Base-by-base conservation (phyloP, 2,888 invertebrate genomes). In the Ophion costatus region DNA sequence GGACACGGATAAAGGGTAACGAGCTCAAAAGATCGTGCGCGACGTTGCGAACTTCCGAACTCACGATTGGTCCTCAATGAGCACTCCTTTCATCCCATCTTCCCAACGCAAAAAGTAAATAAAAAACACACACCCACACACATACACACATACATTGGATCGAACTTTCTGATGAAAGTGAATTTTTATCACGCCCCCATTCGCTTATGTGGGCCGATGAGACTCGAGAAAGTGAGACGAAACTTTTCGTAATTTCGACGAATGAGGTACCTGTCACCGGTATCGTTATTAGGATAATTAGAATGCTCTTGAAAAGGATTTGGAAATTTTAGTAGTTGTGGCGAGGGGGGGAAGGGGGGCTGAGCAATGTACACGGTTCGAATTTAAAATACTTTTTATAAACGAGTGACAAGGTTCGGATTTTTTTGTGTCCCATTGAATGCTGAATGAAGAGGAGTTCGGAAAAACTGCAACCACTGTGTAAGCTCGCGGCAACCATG, bases 21-120 rank as follows among this genome's bases (percentile, higher is more conserved):
- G 77, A 84, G 84, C 77, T 73, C 84, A 45, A 73, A 77, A 84
- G 59, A 67, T 83, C 80, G 74, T 64, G 69, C 66, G 33, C 80
- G 57, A 76, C 66, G 38, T 20, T 59, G 57, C 71, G 38, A 71
- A 76, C 80, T 83, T 83, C 75, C 71, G 59, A 59, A 11, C 24
- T 51, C n/a, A 57, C 20, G 33, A 45, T 56, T 29, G 29, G 29
- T 74, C 59, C 24, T 24, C 5, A 2, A 17, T 33, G 22, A 24
- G 51, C n/a, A 33, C 69, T 38, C 57, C 4, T 20, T 56, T n/a
- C 45, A 22, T 24, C 57, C 11, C 33, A 20, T n/a, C 7, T 11
- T 17, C 20, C 29, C 45, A 22, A 70, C 9, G 9, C 33, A 61
- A 56, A 70, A 67, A 79, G 59, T 6, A 38, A 38, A 38, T 9